Conservation (phyloP, 2,888 invertebrate species). For the Ormyrus rosae region DNA sequence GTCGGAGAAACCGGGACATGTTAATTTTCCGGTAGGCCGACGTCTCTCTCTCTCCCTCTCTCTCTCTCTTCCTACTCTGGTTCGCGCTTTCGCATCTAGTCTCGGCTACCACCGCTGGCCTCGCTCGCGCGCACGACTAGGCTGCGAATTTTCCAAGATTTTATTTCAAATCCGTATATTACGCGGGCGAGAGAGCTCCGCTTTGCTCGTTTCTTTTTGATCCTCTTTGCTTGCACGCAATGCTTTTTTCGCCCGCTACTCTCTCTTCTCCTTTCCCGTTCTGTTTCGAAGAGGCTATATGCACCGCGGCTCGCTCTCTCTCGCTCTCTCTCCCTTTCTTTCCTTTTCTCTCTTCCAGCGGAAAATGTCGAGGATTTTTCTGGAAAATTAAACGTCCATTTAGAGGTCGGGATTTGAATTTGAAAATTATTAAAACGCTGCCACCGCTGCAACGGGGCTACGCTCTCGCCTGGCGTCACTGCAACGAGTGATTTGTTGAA, state of each 20-base stretch:
- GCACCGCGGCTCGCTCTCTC: no score
- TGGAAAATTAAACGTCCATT: conserved; percentile 48
- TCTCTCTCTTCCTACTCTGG: neutral
- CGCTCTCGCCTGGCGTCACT: neutral
- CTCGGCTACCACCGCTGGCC: neutral
- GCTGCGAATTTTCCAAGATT: conserved; percentile 47
- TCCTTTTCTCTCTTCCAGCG: neutral
- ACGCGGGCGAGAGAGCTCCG: neutral
- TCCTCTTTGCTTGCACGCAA: neutral
- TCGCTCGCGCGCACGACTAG: conserved; percentile 30
- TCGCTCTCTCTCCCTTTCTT: neutral
- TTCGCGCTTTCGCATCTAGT: neutral
- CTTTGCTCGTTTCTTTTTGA: conserved; percentile 8
- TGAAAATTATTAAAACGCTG: conserved; percentile 35
- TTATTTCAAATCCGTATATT: conserved; percentile 41
- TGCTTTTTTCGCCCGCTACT: neutral
- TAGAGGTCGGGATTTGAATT: conserved; percentile 10
- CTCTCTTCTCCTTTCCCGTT: neutral
- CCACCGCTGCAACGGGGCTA: neutral
- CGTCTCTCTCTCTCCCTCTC: conserved; percentile 19
- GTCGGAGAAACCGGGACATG: conserved; percentile 43
- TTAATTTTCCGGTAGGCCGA: conserved; percentile 54
- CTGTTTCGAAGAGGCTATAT: neutral
- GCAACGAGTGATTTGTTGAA: conserved; percentile 19
- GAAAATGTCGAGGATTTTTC: conserved; percentile 9